Base-by-base conservation (phyloP, 2,113 vertebrate genomes). In the Scartelaos histophorus region DNA sequence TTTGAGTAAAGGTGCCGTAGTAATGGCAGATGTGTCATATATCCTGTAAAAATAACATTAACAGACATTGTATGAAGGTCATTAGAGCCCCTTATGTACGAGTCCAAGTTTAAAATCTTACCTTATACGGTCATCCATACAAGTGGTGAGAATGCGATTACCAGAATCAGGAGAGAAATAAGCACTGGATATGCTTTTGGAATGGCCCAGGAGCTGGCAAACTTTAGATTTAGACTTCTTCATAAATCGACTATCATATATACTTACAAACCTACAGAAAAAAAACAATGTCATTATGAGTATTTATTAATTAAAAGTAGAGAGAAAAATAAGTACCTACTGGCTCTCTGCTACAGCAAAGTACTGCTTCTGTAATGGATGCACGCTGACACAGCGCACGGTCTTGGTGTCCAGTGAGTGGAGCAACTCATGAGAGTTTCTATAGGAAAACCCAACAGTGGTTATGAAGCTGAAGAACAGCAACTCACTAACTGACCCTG, bases 161-260 rank as follows among this genome's bases (percentile, higher is more conserved):
- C 97, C 97, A 0, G 94, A 94, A 1, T 56, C 38, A 1, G 96
- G 95, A 0, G 97, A 98, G 89, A 98, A 98, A 71, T 94, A 96
- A 0, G 96, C 96, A 0, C 94, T 95, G 66, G 88, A 89, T 1
- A 96, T 88, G 21, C 91, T 94, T 53, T 79, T 93, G 0, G 77
- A 82, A 84, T 97, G 95, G 0, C 94, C 93, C 0, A 13, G 0
- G 1, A 97, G 87, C 49, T 81, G 64, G n/a, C 92, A 88, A 56
- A 97, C 92, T 0, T 75, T 22, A 70, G 56, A 93, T 34, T 75
- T 65, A 0, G 19, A 60, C 21, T 75, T 7, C 61, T 90, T 94
- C 84, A 98, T 86, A 73, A 3, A 65, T 1, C 97, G 93, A 9
- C 90, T 68, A n/a, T 98, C 97, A 2, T 94, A 97, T 76, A 97